Evolutionary conservation across 2,797 vertebrate genomes (phyloP), one percentile per base, ranked within the genome.

Genomic region (Octomys mimax): DNA sequence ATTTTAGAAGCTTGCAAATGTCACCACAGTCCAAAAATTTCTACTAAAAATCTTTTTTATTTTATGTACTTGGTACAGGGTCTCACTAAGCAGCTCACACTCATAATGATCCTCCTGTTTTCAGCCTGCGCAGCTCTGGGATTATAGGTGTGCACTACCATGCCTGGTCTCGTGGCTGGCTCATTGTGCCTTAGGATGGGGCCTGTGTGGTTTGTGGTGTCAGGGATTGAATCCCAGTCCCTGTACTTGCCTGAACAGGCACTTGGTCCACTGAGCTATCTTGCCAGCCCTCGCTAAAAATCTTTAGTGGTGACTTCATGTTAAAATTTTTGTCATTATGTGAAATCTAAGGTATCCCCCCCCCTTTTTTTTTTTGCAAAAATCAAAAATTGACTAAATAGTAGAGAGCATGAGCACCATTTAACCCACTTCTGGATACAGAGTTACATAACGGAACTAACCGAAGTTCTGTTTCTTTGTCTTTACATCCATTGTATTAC

Each of bases 1-100:
- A 26, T 64, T 92, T 84, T 39, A 94, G 66, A 91, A 93, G 78
- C 33, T 94, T 95, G 1, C 2, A 81, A 84, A 79, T 87, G 19
- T 91, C 59, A 46, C 39, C 33, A 0, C 1, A 77, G 46, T 94
- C 1, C 18, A 95, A 91, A 92, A 64, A 9, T 92, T 78, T 66
- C 13, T 26, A 75, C n/a, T 73, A n/a, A 88, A 86, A 57, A 57
- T 57, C 14, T 57, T 57, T 57, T 57, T 57, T 57, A 57, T 57
- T 16, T 57, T 57, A 57, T 57, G 54, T 57, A 57, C 1, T 57
- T 19, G 54, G 54, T 57, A 57, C 14, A 18, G 16, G 16, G 54
- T 57, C 54, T 57, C 54, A 57, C 54, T 57, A 18, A 57, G 54
- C 54, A 57, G 54, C 54, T 57, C 14, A 16, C 16, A 57, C 14